Evolutionary conservation across 2,888 invertebrate genomes (phyloP).

Genomic region (Cinara cedri): DNA sequence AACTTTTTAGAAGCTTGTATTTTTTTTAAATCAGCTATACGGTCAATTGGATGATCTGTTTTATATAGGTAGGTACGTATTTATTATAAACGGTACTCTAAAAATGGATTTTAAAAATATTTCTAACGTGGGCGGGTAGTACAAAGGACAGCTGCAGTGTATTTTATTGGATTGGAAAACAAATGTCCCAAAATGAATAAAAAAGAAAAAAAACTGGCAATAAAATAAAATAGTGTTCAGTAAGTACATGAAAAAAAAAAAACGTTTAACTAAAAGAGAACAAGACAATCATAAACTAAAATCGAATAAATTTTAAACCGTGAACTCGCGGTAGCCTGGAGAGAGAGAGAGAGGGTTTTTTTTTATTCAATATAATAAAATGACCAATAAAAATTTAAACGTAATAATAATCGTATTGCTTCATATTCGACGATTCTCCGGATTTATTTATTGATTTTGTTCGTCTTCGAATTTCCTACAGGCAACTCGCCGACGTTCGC

Average conservation of each 20-base stretch:
- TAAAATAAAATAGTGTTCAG: conserved; percentile 17
- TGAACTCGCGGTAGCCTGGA: background rate
- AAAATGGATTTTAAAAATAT: conserved; percentile 11
- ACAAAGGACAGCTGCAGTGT: background rate
- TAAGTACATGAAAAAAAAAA: conserved; percentile 3
- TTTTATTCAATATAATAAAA: too few relatives aligned
- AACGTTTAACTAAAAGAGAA: conserved; percentile 17
- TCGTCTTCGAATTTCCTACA: too few relatives aligned
- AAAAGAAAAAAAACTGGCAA: background rate
- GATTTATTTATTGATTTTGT: too few relatives aligned
- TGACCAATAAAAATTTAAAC: background rate
- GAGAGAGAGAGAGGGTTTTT: too few relatives aligned
- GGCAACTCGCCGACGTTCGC: too few relatives aligned
- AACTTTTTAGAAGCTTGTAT: background rate
- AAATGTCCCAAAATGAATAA: conserved; percentile 27
- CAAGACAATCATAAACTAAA: conserved; percentile 6
- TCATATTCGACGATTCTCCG: background rate
- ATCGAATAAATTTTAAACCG: background rate
- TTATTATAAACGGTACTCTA: background rate
- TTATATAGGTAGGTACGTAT: background rate
- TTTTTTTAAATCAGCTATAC: background rate
- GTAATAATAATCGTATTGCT: background rate
- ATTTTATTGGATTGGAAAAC: conserved; percentile 35
- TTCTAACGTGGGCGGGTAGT: background rate
- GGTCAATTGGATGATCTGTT: conserved; percentile 2